Percentiles rank a stretch among this genome's conserved stretches.
phyloP scores from a whole-genome alignment of 2,888 invertebrate species.

The Dasysyrphus tricinctus region DNA sequence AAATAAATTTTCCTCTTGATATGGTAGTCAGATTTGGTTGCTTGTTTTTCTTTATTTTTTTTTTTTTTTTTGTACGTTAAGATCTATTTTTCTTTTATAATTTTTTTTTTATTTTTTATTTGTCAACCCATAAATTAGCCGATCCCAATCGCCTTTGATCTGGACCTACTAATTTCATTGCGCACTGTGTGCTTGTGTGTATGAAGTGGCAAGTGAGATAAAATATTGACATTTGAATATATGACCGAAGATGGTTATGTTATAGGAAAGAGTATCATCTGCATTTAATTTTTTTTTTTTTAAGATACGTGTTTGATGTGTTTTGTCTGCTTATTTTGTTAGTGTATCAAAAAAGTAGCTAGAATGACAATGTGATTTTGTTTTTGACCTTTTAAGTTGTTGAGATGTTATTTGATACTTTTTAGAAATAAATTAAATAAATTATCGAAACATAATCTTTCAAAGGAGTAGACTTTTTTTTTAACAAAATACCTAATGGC shows the following conservation, averaged over 20 bases:
- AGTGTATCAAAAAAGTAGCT: conserved; percentile 42
- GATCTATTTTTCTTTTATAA: conserved; percentile 62
- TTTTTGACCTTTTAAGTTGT: conserved; percentile 32
- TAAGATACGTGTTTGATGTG: conserved; percentile 9
- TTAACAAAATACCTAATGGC: no score
- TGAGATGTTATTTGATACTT: conserved; percentile 54
- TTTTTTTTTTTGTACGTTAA: conserved; percentile 55
- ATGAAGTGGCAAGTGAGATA: conserved; percentile 72
- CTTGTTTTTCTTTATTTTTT: conserved; percentile 72
- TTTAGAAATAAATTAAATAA: conserved; percentile 4
- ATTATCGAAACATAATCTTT: background rate
- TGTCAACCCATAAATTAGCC: conserved; percentile 74
- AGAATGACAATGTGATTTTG: conserved; percentile 48
- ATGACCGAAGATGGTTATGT: conserved; percentile 40
- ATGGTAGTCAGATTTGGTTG: conserved; percentile 75
- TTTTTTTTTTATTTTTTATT: conserved; percentile 57
- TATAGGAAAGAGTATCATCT: conserved; percentile 41
- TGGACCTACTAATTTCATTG: conserved; percentile 74
- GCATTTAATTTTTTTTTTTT: conserved; percentile 40
- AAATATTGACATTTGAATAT: conserved; percentile 70
- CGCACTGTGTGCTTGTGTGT: conserved; percentile 62
- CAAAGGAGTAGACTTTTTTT: no score
- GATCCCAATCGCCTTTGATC: conserved; percentile 74
- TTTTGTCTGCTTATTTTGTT: conserved; percentile 3
- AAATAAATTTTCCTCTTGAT: conserved; percentile 73